A percentile compares a stretch with the other conserved stretches of the same genome.
phyloP scores from a whole-genome alignment of 1,140 invertebrate genomes.

The Stegodyphus dumicola region DNA sequence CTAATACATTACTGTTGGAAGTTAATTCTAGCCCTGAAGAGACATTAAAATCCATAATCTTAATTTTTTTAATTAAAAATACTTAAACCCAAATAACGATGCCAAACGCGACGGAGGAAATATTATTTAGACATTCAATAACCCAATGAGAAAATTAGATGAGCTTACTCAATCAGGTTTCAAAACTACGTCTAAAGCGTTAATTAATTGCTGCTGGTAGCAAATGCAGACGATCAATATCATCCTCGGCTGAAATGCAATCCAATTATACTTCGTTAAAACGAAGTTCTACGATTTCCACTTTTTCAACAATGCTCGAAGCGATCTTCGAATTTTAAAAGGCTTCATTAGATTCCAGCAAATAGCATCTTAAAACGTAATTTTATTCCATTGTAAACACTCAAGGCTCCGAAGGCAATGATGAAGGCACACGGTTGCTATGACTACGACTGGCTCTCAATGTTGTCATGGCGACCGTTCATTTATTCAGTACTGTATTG shows the following conservation, averaged over 20 bases:
- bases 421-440: conserved; percentile 35
- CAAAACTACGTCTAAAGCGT: too few species aligned
- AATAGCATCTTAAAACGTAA: conserved; percentile 60
- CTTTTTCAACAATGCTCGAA: not conserved
- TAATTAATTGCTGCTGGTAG: too few species aligned
- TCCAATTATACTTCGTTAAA: conserved; percentile 47
- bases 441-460: conserved; percentile 9
- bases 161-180: too few species aligned
- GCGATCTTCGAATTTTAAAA: conserved; percentile 57
- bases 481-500: conserved; percentile 51
- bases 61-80: too few species aligned
- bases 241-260: not conserved
- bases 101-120: too few species aligned
- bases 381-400: conserved; percentile 58
- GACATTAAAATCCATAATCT: too few species aligned
- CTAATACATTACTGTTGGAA: too few species aligned
- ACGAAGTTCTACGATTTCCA: conserved; percentile 11
- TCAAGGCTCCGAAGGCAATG: not conserved
- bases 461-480: conserved; percentile 31
- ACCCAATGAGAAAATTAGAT: too few species aligned
- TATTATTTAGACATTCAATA: too few species aligned
- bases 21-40: too few species aligned
- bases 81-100: too few species aligned
- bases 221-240: too few species aligned
- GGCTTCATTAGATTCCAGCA: conserved; percentile 52